Conservation (phyloP, 2,888 invertebrate species). For the Smittia aterrima region DNA sequence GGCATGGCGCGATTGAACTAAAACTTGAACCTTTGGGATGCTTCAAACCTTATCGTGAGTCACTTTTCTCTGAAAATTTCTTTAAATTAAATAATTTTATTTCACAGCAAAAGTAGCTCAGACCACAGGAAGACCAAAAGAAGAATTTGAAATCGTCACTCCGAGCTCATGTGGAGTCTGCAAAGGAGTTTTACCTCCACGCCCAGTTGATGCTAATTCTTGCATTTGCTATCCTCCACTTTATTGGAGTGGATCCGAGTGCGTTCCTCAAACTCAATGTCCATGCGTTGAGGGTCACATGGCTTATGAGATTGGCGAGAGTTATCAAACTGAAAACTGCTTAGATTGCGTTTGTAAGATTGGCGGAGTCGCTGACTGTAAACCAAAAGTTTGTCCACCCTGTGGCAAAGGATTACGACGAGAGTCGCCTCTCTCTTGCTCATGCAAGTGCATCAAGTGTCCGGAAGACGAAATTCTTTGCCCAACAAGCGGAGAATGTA, state of each 20-base stretch:
- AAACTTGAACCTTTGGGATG: conserved; percentile 77
- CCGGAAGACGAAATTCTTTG: conserved; percentile 65
- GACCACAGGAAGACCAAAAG: neutral
- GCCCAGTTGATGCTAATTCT: conserved; percentile 46
- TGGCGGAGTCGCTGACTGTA: conserved; percentile 70
- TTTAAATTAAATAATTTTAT: conserved; percentile 13
- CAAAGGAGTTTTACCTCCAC: conserved; percentile 55
- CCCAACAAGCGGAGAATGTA: conserved; percentile 71
- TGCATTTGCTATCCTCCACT: conserved; percentile 59
- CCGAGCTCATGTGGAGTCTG: conserved; percentile 51
- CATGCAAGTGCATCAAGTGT: conserved; percentile 73
- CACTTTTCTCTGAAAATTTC: neutral
- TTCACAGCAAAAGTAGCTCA: neutral
- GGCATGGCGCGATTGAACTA: conserved; percentile 72
- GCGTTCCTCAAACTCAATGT: conserved; percentile 70
- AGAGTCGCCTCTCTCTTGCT: conserved; percentile 62
- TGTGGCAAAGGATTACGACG: conserved; percentile 62
- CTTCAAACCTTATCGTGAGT: conserved; percentile 68
- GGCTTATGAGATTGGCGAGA: conserved; percentile 67
- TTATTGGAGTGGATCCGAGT: conserved; percentile 73
- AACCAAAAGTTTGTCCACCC: conserved; percentile 64
- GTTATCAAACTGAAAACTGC: conserved; percentile 71
- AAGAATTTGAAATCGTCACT: conserved; percentile 36
- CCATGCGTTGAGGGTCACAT: conserved; percentile 73
- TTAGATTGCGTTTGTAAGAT: conserved; percentile 76